Percentiles rank a stretch among this genome's conserved stretches.
These are phyloP conservation scores for Anoplius nigerrimus DNA, from an alignment of 2,888 invertebrate genomes.

Conservation along the genomic window DNA sequence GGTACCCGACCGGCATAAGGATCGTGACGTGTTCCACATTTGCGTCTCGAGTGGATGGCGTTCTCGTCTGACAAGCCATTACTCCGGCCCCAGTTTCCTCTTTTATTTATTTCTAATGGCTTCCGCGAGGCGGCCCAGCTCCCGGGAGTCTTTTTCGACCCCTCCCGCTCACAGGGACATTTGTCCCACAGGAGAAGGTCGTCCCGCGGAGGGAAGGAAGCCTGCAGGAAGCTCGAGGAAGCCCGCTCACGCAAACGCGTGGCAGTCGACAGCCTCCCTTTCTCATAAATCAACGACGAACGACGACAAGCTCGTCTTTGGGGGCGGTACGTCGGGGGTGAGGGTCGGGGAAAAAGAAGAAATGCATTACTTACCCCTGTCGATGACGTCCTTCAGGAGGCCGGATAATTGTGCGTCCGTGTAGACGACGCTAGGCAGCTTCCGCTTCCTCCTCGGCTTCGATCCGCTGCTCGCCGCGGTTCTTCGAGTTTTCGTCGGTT, in stretches of 20 bases:
- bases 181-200: slow-evolving; percentile 26
- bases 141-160: slow-evolving; percentile 10
- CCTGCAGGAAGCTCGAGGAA: slow-evolving; percentile 26
- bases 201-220: slow-evolving; percentile 11
- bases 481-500: slow-evolving; percentile 42
- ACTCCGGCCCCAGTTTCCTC: slow-evolving; percentile 22
- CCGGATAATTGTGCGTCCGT: slow-evolving; percentile 69
- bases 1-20: slow-evolving; percentile 23
- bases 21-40: slow-evolving; percentile 30
- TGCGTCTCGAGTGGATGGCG: slow-evolving; percentile 28
- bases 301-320: slow-evolving; percentile 15
- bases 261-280: slow-evolving; percentile 27
- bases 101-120: slow-evolving; percentile 25
- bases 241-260: slow-evolving; percentile 18
- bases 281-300: slow-evolving; percentile 47
- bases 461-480: slow-evolving; percentile 21
- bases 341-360: slow-evolving; percentile 9
- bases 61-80: slow-evolving; percentile 47
- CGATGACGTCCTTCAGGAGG: slow-evolving; percentile 68
- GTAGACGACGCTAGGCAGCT: slow-evolving; percentile 57
- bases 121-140: slow-evolving; percentile 21
- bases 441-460: slow-evolving; percentile 43
- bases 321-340: background rate
- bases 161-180: slow-evolving; percentile 25
- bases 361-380: slow-evolving; percentile 75